Percentiles rank a stretch among this genome's conserved stretches.
Conservation (phyloP, 2,888 invertebrate genomes). For the Acanthococcus lagerstroemiae region DNA sequence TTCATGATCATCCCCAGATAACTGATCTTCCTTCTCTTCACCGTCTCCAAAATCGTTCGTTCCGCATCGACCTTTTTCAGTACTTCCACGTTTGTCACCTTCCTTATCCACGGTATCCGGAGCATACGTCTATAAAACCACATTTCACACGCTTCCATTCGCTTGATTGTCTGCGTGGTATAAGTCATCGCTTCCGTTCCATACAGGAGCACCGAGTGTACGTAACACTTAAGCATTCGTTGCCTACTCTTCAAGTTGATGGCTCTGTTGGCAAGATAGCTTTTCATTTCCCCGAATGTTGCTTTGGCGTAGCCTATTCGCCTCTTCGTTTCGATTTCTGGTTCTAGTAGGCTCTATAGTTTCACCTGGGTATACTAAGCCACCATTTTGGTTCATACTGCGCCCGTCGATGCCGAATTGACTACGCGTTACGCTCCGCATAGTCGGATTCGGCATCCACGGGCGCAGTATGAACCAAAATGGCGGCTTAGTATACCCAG, state of each 20-base stretch:
- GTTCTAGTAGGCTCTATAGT: no score
- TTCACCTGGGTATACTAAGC: no score
- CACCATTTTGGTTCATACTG: no score
- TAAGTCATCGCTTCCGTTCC: slow-evolving; percentile 14
- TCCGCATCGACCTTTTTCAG: slow-evolving; percentile 11
- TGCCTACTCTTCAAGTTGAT: slow-evolving; percentile 9
- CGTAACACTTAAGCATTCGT: slow-evolving; percentile 22
- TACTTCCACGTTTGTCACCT: slow-evolving; percentile 12
- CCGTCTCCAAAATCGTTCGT: slow-evolving; percentile 1
- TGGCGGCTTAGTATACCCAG: no score
- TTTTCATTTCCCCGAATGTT: slow-evolving; percentile 14
- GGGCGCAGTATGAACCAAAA: no score
- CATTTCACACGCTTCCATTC: slow-evolving; percentile 25
- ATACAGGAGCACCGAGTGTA: slow-evolving; percentile 26
- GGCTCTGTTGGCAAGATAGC: slow-evolving; percentile 5
- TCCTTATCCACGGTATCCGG: slow-evolving; percentile 9
- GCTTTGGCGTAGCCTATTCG: slow-evolving; percentile 2
- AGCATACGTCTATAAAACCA: slow-evolving; percentile 26
- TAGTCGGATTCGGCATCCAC: no score
- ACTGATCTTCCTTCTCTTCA: no score
- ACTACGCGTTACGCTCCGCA: no score
- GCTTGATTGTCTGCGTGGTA: slow-evolving; percentile 10
- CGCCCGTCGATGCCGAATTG: no score
- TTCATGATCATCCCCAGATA: slow-evolving; percentile 2
- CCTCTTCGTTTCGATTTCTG: slow-evolving; percentile 1